These are phyloP conservation scores for Lepisosteus oculatus DNA, from an alignment of 2,113 vertebrate genomes.

Conservation along the genomic window DNA sequence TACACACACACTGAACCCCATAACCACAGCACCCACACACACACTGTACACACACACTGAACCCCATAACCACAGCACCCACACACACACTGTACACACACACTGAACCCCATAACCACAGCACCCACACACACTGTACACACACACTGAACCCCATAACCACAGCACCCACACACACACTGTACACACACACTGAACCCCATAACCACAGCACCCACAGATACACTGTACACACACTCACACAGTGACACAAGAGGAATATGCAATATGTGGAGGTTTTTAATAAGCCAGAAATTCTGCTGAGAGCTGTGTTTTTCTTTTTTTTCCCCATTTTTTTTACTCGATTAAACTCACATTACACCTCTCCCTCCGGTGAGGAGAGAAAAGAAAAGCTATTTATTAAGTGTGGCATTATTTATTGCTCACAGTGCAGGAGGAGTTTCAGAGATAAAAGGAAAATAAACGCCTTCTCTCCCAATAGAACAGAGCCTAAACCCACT, in stretches of 20 bases:
- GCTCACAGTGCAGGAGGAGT: constrained; percentile 12
- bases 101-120: too few relatives aligned
- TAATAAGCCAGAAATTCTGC: constrained; percentile 33
- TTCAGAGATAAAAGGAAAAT: constrained; percentile 15
- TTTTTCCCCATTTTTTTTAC: constrained; percentile 28
- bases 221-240: neutral
- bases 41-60: neutral
- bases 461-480: constrained; percentile 7
- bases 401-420: constrained; percentile 44
- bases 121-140: too few relatives aligned
- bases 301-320: constrained; percentile 20
- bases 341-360: constrained; percentile 34
- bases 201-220: neutral
- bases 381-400: constrained; percentile 35
- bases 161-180: neutral
- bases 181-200: neutral
- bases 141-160: neutral
- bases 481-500: constrained; percentile 30
- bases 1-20: neutral
- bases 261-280: constrained; percentile 20
- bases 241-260: neutral
- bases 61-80: too few relatives aligned
- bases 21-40: neutral
- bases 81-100: too few relatives aligned
- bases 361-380: constrained; percentile 30